A percentile compares a stretch with the other conserved stretches of the same genome.
Evolutionary conservation across 1,140 invertebrate genomes (phyloP).

Genomic region (Drosophila oshimai): DNA sequence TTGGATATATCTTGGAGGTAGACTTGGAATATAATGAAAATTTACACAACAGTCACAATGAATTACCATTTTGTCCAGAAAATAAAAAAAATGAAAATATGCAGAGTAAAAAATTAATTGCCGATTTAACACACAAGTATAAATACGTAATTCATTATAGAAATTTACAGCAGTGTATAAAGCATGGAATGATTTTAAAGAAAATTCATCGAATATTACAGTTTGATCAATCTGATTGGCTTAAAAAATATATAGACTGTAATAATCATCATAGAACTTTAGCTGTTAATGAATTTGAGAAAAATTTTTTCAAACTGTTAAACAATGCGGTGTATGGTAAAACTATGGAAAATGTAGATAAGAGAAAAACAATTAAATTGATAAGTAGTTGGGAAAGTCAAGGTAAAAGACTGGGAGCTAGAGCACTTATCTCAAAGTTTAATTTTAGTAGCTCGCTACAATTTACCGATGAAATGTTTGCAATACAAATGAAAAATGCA

Average conservation of each 20-base stretch:
- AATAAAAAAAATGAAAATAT: slow-evolving; percentile 38
- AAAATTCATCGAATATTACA: slow-evolving; percentile 84
- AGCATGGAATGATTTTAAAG: slow-evolving; percentile 82
- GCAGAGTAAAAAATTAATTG: slow-evolving; percentile 72
- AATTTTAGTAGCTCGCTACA: slow-evolving; percentile 76
- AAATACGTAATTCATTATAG: slow-evolving; percentile 84
- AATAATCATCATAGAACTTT: slow-evolving; percentile 81
- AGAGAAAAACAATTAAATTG: slow-evolving; percentile 82
- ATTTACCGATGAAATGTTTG: slow-evolving; percentile 79
- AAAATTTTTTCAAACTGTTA: slow-evolving; percentile 84
- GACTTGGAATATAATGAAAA: slow-evolving; percentile 75
- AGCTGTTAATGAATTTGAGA: slow-evolving; percentile 83
- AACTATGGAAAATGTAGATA: slow-evolving; percentile 84
- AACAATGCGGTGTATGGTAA: too few relatives aligned
- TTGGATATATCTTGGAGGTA: slow-evolving; percentile 84
- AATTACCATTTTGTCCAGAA: slow-evolving; percentile 84
- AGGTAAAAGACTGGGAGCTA: slow-evolving; percentile 57
- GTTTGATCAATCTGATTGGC: slow-evolving; percentile 84
- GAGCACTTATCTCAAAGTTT: slow-evolving; percentile 77
- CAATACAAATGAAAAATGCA: slow-evolving; percentile 73
- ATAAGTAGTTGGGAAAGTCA: slow-evolving; percentile 66
- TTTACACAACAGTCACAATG: slow-evolving; percentile 84
- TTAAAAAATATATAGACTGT: slow-evolving; percentile 83
- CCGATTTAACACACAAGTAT: slow-evolving; percentile 73
- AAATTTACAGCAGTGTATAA: slow-evolving; percentile 83